Conservation (phyloP, 2,113 vertebrate genomes). For the Pimephales promelas region DNA sequence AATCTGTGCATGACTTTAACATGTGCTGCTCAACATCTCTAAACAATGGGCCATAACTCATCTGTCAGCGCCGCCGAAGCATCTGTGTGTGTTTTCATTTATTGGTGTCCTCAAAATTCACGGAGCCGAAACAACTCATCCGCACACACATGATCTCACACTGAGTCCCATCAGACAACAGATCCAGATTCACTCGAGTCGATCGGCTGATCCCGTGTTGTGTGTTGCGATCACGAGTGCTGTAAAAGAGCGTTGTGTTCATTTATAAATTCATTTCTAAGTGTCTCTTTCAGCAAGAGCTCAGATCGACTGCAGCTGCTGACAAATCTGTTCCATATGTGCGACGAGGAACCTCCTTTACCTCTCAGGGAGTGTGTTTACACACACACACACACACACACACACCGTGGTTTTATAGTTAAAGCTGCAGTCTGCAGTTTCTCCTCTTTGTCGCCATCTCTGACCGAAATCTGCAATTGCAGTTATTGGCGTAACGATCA, state of each 20-base stretch:
- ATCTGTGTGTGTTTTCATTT: neutral
- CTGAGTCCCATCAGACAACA: neutral
- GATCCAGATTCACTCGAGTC: neutral
- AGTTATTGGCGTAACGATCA: too few relatives aligned
- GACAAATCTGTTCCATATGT: slow-evolving; percentile 70
- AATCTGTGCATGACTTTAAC: slow-evolving; percentile 28
- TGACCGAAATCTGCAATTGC: too few relatives aligned
- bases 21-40: slow-evolving; percentile 7
- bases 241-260: slow-evolving; percentile 58
- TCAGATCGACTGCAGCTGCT: slow-evolving; percentile 71
- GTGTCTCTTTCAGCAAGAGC: slow-evolving; percentile 61
- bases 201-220: neutral
- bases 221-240: slow-evolving; percentile 25
- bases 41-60: slow-evolving; percentile 42
- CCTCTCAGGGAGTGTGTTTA: slow-evolving; percentile 72
- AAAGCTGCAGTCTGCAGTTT: too few relatives aligned
- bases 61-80: neutral
- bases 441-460: too few relatives aligned
- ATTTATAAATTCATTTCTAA: slow-evolving; percentile 72
- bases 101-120: neutral
- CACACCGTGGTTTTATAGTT: too few relatives aligned
- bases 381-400: slow-evolving; percentile 65
- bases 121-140: neutral
- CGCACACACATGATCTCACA: neutral
- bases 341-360: slow-evolving; percentile 68